A percentile compares a stretch with the other conserved stretches of the same genome.
These are phyloP conservation scores for Nycticebus coucang DNA, from an alignment of 2,113 vertebrate genomes.

Conservation along the genomic window DNA sequence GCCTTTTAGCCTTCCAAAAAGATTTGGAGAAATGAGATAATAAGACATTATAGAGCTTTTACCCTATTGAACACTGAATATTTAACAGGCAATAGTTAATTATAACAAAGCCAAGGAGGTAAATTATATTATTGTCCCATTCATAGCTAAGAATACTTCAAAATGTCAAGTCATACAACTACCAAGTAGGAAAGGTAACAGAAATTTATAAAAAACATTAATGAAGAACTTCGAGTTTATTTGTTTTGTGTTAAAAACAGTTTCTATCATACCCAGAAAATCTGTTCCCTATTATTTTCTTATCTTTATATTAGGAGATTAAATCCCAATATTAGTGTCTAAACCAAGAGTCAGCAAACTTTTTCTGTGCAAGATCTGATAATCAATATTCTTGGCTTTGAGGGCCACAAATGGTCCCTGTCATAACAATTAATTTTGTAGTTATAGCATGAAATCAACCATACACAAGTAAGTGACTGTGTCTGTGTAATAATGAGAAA, in stretches of 20 bases:
- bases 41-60: background rate
- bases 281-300: background rate
- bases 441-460: background rate
- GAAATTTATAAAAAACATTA: background rate
- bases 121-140: background rate
- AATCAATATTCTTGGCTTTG: background rate
- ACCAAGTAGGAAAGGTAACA: background rate
- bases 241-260: background rate
- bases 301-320: background rate
- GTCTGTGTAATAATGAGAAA: background rate
- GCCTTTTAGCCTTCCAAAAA: slow-evolving; percentile 12
- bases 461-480: background rate
- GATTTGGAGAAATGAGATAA: background rate
- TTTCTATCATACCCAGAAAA: background rate
- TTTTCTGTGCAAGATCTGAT: no score
- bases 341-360: no score
- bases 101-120: background rate
- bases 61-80: background rate
- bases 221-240: background rate
- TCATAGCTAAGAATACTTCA: background rate
- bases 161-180: background rate
- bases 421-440: background rate
- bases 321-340: background rate
- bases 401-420: background rate
- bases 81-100: background rate